Evolutionary conservation across 1,140 invertebrate species (phyloP).

Genomic region (Nasonia longicornis): DNA sequence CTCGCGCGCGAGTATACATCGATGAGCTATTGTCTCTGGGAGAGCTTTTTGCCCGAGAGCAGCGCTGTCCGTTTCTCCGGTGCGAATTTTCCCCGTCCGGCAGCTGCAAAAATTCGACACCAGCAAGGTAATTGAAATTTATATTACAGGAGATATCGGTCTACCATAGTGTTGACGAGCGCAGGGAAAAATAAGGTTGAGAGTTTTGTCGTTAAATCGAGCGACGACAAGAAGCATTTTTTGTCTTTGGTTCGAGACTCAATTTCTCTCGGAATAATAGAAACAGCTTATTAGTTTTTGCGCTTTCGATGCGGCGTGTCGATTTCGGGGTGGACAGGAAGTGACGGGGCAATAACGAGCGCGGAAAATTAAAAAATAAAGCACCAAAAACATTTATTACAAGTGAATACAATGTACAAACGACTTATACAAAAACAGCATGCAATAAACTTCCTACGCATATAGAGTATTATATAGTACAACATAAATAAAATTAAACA

Average conservation of each 20-base stretch:
- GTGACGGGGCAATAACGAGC: background rate
- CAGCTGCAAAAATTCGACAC: background rate
- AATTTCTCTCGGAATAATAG: background rate
- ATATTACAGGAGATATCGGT: background rate
- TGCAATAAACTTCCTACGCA: constrained; percentile 15
- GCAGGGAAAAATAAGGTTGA: background rate
- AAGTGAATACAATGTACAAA: constrained; percentile 18
- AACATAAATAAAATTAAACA: constrained; percentile 40
- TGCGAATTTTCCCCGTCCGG: background rate
- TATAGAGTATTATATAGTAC: constrained; percentile 24
- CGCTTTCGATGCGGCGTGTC: background rate
- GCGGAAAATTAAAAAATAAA: background rate
- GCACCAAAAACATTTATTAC: constrained; percentile 15
- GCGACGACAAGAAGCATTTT: background rate
- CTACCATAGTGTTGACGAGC: too few relatives aligned
- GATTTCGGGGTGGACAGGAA: background rate
- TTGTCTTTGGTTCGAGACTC: background rate
- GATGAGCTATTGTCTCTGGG: constrained; percentile 31
- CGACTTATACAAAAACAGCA: constrained; percentile 25
- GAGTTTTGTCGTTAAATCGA: background rate
- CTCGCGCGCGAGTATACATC: background rate
- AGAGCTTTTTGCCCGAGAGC: background rate
- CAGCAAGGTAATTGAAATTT: background rate
- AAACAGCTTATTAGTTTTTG: background rate
- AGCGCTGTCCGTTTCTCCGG: background rate